phyloP scores from a whole-genome alignment of 1,140 invertebrate species.

The Stratiolaelaps scimitus region DNA sequence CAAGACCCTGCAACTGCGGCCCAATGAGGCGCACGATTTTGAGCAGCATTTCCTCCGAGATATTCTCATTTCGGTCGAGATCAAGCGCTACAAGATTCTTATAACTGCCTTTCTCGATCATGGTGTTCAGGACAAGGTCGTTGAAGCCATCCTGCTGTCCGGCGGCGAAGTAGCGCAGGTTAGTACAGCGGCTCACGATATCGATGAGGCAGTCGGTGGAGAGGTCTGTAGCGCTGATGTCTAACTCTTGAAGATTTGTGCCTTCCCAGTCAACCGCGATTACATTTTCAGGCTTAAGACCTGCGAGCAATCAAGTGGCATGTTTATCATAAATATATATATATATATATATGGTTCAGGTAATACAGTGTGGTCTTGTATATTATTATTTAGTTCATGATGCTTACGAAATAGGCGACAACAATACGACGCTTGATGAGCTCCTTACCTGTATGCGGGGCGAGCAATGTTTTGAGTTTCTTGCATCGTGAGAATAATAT shows the following conservation, averaged over 20 bases:
- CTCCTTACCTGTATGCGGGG: constrained; percentile 88
- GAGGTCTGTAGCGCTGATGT: constrained; percentile 91
- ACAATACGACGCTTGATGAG: too few relatives aligned
- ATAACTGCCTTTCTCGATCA: constrained; percentile 40
- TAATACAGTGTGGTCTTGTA: too few relatives aligned
- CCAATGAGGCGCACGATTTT: constrained; percentile 81
- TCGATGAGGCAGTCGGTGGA: constrained; percentile 83
- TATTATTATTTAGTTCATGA: too few relatives aligned
- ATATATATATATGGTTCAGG: too few relatives aligned
- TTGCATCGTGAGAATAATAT: constrained; percentile 83
- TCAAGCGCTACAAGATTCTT: constrained; percentile 73
- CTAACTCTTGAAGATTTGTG: constrained; percentile 77
- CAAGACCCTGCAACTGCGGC: constrained; percentile 68
- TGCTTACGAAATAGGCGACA: too few relatives aligned
- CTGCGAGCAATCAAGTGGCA: constrained; percentile 44
- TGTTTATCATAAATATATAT: too few relatives aligned
- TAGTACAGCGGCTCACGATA: constrained; percentile 73
- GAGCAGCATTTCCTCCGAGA: constrained; percentile 78
- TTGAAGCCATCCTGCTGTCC: constrained; percentile 95
- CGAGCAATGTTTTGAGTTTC: constrained; percentile 74
- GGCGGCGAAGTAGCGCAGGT: constrained; percentile 74
- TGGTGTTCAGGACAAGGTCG: constrained; percentile 53
- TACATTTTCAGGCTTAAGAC: constrained; percentile 73
- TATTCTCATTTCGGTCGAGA: constrained; percentile 83
- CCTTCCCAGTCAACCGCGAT: constrained; percentile 97